A percentile compares a stretch with the other conserved stretches of the same genome.
These are phyloP conservation scores for Charanyca ferruginea DNA, from an alignment of 2,888 invertebrate species.

Conservation along the genomic window DNA sequence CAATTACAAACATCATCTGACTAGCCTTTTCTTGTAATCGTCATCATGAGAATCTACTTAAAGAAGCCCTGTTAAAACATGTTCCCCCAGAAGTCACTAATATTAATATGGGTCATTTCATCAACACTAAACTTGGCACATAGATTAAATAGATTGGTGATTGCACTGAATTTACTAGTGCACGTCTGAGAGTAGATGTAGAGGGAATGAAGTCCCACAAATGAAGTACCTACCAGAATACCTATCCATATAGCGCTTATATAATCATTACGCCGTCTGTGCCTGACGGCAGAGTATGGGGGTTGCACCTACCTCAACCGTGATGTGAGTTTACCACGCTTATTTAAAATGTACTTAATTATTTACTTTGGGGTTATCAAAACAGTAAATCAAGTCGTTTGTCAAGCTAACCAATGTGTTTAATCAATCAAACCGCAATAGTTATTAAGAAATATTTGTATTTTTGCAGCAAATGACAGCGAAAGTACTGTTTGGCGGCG, in stretches of 20 bases:
- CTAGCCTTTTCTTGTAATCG: too few species aligned
- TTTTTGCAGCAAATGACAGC: conserved; percentile 92
- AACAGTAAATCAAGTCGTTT: conserved; percentile 10
- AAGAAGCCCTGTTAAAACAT: too few species aligned
- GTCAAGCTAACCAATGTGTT: conserved; percentile 10
- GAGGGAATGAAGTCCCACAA: too few species aligned
- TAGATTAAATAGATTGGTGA: too few species aligned
- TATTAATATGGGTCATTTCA: too few species aligned
- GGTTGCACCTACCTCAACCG: conserved; percentile 23
- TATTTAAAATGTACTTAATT: not conserved
- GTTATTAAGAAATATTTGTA: conserved; percentile 33
- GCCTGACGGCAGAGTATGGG: conserved; percentile 6
- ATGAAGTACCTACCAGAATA: not conserved
- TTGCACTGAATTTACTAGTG: too few species aligned
- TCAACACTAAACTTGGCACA: too few species aligned
- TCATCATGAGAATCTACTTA: too few species aligned
- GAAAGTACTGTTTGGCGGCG: conserved; percentile 94
- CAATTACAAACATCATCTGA: too few species aligned
- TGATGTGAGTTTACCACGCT: too few species aligned
- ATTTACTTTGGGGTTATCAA: not conserved
- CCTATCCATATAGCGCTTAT: not conserved
- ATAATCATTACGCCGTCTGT: conserved; percentile 2
- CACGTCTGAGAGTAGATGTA: too few species aligned
- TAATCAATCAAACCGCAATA: conserved; percentile 42
- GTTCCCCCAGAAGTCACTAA: too few species aligned